Conservation (phyloP, 2,113 vertebrate species). For the Cranoglanis bouderius region DNA sequence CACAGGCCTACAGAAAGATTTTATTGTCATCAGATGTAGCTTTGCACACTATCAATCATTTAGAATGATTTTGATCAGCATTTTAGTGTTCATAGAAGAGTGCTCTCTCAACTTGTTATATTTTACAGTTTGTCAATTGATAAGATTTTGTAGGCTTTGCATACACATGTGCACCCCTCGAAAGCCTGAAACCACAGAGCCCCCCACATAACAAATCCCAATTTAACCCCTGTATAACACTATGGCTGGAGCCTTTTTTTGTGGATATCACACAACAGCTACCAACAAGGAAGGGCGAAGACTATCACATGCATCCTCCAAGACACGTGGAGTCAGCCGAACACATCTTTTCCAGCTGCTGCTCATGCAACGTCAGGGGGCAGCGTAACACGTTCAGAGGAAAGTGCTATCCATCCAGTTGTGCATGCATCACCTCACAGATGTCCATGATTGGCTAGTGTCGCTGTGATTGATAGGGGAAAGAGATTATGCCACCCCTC, state of each 20-base stretch:
- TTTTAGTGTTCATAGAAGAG: too few relatives aligned
- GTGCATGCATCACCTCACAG: not conserved
- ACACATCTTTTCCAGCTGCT: not conserved
- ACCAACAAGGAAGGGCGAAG: not conserved
- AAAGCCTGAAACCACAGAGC: too few relatives aligned
- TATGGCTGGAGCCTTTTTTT: not conserved
- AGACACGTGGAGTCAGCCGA: not conserved
- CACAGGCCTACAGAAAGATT: too few relatives aligned
- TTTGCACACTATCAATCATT: too few relatives aligned
- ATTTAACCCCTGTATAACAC: too few relatives aligned
- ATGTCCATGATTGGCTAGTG: not conserved
- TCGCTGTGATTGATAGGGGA: not conserved
- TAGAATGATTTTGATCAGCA: too few relatives aligned
- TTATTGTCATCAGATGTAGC: too few relatives aligned
- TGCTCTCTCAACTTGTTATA: too few relatives aligned
- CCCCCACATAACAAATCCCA: too few relatives aligned
- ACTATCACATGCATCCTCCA: not conserved
- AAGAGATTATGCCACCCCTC: not conserved
- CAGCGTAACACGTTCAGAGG: not conserved
- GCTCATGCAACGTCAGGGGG: not conserved
- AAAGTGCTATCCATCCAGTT: not conserved
- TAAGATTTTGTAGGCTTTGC: too few relatives aligned
- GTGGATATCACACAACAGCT: not conserved
- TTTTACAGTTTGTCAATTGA: too few relatives aligned
- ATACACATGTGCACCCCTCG: too few relatives aligned